Percentiles rank a stretch among this genome's conserved stretches.
These are phyloP conservation scores for Gracilinanus agilis DNA, from an alignment of 2,113 vertebrate genomes.

Conservation along the genomic window DNA sequence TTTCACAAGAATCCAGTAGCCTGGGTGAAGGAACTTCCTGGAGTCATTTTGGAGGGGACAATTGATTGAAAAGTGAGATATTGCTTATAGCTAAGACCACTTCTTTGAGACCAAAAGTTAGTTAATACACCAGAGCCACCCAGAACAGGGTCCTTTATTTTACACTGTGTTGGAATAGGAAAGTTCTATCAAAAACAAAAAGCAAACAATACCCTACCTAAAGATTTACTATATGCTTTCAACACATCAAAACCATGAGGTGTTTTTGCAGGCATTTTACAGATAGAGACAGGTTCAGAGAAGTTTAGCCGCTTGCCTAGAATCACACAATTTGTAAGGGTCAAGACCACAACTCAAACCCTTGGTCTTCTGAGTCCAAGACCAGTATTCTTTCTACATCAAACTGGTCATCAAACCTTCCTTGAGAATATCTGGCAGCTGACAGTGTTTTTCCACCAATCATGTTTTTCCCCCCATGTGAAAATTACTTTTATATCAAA, in stretches of 20 bases:
- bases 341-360: not conserved
- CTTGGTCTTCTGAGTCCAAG: not conserved
- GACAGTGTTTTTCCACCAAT: not conserved
- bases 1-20: not conserved
- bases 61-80: not conserved
- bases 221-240: not conserved
- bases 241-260: not conserved
- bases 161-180: not conserved
- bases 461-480: not conserved
- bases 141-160: not conserved
- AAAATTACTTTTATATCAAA: not conserved
- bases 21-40: not conserved
- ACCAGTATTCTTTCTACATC: not conserved
- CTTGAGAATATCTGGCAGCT: not conserved
- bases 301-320: not conserved
- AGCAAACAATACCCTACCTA: not conserved
- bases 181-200: not conserved
- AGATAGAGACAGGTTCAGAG: not conserved
- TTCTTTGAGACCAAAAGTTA: not conserved
- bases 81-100: not conserved
- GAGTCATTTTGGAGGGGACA: not conserved
- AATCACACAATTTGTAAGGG: not conserved
- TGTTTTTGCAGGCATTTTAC: not conserved
- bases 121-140: too few relatives aligned
- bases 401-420: not conserved